A percentile compares a stretch with the other conserved stretches of the same genome.
Evolutionary conservation across 2,113 vertebrate genomes (phyloP).

Genomic region (Tichodroma muraria): DNA sequence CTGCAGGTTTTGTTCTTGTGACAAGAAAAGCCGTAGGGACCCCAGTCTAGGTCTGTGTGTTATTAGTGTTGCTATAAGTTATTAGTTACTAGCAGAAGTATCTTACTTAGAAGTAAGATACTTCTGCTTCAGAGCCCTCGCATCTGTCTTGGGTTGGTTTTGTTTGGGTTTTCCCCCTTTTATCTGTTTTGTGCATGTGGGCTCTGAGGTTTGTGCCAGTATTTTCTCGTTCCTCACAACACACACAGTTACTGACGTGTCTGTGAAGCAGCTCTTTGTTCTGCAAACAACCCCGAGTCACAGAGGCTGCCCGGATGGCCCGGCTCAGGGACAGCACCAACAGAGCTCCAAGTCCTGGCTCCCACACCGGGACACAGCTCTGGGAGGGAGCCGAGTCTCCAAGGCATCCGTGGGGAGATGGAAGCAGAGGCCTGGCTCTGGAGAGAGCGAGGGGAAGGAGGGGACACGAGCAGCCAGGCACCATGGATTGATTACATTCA

Average conservation of each 20-base stretch:
- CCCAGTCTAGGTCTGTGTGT: neutral
- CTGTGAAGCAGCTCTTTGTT: conserved; percentile 30
- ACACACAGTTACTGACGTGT: neutral
- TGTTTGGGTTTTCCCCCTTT: neutral
- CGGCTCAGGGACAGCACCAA: neutral
- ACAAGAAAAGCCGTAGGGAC: accelerated
- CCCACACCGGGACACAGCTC: neutral
- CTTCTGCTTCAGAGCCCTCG: neutral
- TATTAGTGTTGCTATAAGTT: neutral
- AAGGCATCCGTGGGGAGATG: neutral
- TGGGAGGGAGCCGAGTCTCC: neutral
- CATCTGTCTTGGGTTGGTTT: neutral
- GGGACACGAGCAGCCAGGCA: neutral
- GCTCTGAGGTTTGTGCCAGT: neutral
- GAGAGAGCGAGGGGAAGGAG: neutral
- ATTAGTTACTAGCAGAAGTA: no score
- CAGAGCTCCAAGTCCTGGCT: neutral
- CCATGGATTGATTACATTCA: accelerated
- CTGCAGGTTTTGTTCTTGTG: neutral
- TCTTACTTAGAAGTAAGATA: no score
- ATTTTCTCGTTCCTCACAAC: neutral
- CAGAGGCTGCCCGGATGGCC: neutral
- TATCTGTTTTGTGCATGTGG: neutral
- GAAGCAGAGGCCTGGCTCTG: neutral
- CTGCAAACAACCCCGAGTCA: neutral